Evolutionary conservation across 2,797 vertebrate genomes (phyloP).

Genomic region (Adrianichthys oophorus): DNA sequence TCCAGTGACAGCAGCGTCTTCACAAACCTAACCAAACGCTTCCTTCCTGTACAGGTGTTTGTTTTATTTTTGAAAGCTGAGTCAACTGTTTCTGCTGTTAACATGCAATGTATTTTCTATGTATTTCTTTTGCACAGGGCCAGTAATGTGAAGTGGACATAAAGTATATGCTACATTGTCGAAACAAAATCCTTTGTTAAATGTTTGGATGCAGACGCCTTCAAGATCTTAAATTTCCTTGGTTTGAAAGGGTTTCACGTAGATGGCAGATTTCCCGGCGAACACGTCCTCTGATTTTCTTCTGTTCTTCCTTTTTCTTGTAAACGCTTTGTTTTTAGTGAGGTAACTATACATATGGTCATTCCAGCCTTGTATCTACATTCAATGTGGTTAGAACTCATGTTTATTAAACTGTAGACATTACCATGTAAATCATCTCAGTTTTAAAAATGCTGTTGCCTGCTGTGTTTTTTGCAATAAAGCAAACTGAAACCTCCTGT

Average conservation of each 20-base stretch:
- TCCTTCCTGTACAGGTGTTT: constrained; percentile 67
- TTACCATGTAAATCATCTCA: constrained; percentile 99
- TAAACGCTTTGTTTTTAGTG: constrained; percentile 99
- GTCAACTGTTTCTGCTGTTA: constrained; percentile 93
- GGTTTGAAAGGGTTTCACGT: constrained; percentile 94
- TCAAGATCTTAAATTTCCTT: constrained; percentile 99
- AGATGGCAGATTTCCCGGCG: constrained; percentile 88
- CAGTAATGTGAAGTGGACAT: constrained; percentile 99
- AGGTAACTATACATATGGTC: constrained; percentile 96
- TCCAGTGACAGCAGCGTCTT: constrained; percentile 76
- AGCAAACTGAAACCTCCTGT: constrained; percentile 99
- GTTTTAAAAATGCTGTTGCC: constrained; percentile 92
- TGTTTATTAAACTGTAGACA: constrained; percentile 98
- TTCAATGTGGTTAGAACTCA: constrained; percentile 95
- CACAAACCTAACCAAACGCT: constrained; percentile 64
- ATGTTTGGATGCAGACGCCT: constrained; percentile 99
- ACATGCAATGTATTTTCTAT: constrained; percentile 99
- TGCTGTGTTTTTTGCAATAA: constrained; percentile 99
- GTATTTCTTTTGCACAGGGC: constrained; percentile 99
- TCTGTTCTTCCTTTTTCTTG: constrained; percentile 83
- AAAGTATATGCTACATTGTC: constrained; percentile 99
- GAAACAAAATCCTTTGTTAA: constrained; percentile 99
- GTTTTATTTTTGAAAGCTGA: constrained; percentile 82
- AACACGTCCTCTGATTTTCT: constrained; percentile 63
- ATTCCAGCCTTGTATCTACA: constrained; percentile 94